These are phyloP conservation scores for Diploscapter pachys DNA, from an alignment of 1,140 invertebrate genomes.

Conservation along the genomic window DNA sequence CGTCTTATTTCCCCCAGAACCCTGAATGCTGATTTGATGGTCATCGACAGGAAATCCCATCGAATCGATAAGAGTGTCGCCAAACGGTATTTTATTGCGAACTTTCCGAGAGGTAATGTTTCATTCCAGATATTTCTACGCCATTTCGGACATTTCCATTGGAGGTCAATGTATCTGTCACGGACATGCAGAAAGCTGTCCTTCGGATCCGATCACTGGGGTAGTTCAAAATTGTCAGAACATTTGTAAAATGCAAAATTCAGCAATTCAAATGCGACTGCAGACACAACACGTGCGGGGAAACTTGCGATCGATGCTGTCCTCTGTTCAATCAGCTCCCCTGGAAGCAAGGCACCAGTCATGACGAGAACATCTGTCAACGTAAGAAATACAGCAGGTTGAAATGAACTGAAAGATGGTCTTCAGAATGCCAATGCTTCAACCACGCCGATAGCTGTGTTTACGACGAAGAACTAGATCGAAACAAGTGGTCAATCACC, in stretches of 20 bases:
- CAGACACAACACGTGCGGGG: slow-evolving; percentile 81
- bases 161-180: slow-evolving; percentile 84
- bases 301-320: slow-evolving; percentile 79
- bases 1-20: slow-evolving; percentile 72
- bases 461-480: slow-evolving; percentile 73
- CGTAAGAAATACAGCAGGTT: slow-evolving; percentile 37
- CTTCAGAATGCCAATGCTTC: slow-evolving; percentile 74
- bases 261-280: slow-evolving; percentile 75
- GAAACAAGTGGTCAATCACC: slow-evolving; percentile 62
- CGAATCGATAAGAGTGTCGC: slow-evolving; percentile 62
- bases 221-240: slow-evolving; percentile 44
- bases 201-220: slow-evolving; percentile 51
- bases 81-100: slow-evolving; percentile 35
- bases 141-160: slow-evolving; percentile 80
- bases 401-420: neutral
- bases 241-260: slow-evolving; percentile 28
- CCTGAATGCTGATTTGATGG: slow-evolving; percentile 67
- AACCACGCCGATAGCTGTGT: slow-evolving; percentile 78
- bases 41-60: slow-evolving; percentile 55
- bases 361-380: slow-evolving; percentile 71
- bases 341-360: slow-evolving; percentile 68
- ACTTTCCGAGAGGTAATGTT: too few relatives aligned
- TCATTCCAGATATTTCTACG: slow-evolving; percentile 70
- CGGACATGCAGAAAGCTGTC: slow-evolving; percentile 73
- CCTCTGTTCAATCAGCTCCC: slow-evolving; percentile 78